phyloP scores from a whole-genome alignment of 2,888 invertebrate species.

The Noctua comes region DNA sequence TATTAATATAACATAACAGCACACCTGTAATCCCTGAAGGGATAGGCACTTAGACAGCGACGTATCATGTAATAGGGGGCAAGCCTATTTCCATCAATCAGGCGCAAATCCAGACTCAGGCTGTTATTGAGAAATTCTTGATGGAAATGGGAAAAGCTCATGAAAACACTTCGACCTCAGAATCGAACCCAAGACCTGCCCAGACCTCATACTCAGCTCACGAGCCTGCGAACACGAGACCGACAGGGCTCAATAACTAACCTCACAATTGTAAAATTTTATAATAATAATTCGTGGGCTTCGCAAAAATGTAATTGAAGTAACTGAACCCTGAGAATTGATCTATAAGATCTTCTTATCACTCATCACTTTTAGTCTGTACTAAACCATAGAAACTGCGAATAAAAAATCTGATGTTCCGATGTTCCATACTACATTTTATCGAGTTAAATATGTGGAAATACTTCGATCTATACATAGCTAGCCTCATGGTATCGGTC shows the following conservation, averaged over 20 bases:
- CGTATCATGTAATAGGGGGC: neutral
- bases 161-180: neutral
- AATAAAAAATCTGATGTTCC: neutral
- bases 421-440: neutral
- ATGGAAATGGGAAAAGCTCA: neutral
- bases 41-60: neutral
- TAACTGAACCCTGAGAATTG: neutral
- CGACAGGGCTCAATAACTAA: neutral
- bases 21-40: neutral
- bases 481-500: neutral
- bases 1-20: no score
- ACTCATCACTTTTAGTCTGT: neutral
- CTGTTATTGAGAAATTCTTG: neutral
- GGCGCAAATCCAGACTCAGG: neutral
- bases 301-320: neutral
- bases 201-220: neutral
- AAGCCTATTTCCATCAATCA: neutral
- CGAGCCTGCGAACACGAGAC: neutral
- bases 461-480: no score
- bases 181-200: neutral
- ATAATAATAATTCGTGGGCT: neutral
- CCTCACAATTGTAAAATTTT: neutral
- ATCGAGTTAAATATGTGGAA: neutral
- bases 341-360: neutral
- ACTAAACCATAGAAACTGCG: no score